Base-by-base conservation (phyloP, 2,113 vertebrate genomes). In the Strigops habroptila region DNA sequence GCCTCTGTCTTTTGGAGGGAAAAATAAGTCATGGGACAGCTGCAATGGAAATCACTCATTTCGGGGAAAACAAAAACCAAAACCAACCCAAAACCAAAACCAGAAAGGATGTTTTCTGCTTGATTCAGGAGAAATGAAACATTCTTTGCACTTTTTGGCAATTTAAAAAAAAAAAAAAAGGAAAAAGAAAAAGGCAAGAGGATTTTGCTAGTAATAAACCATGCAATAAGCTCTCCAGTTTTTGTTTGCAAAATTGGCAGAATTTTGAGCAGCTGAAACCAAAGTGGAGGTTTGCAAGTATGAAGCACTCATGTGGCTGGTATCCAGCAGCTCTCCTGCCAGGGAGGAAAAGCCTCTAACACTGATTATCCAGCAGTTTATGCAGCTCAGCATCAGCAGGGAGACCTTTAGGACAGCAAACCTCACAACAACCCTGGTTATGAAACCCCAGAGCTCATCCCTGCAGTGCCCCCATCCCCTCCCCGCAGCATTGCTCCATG, bases 331-430 rank as follows among this genome's bases (percentile, higher is more conserved):
- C 69, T 52, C 43, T 73, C 69, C 90, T 92, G 90, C 88, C 28
- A 69, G 73, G 64, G 57, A 94, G 70, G 86, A 90, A 93, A 92
- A 88, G 80, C 77, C 74, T 86, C 80, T 88, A 86, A 79, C 67
- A 62, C 44, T 79, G 88, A 91, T 86, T 91, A 95, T 70, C 70
- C 65, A 89, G 62, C 59, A 80, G 68, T 91, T 94, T 83, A 91
- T 74, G 82, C 84, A 89, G 82, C 75, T 89, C 62, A 91, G 93
- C 82, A 90, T 89, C 90, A 67, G 79, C 13, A 1, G 49, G 52
- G 51, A 94, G 80, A 92, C 44, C 79, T 90, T 90, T 70, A 52
- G 0, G 9, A 83, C 64, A 63, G 51, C 55, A 87, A 82, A 78
- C 39, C 81, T 95, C 51, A 43, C 35, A 23, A 13, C 17, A 88